Evolutionary conservation across 2,888 invertebrate species (phyloP), one percentile per base, ranked within the genome.

Genomic region (Meiosimyza platycephala): DNA sequence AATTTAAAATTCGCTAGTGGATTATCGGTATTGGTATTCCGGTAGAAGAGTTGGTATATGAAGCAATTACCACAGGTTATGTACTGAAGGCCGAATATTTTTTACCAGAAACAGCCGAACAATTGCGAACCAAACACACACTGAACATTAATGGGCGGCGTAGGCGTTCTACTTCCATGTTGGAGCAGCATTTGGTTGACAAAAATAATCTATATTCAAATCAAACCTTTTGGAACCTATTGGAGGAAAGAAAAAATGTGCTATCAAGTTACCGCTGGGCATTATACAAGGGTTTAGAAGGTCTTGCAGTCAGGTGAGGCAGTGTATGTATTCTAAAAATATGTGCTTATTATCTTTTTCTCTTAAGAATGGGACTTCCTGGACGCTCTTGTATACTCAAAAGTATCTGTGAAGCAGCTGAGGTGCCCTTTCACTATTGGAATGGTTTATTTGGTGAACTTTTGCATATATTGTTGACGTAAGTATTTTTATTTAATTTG

Each of bases 391-490:
- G 95, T 87, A 85, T 95, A 78, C 87, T 94, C 77, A 90, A 93
- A 82, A 91, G 92, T 79, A 93, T 95, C 82, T 95, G 95, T 83
- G 94, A 95, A 86, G 90, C 92, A 16, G 91, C 94, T 0, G 90
- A 92, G 81, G 89, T 90, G 69, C 91, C 93, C 66, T 91, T 94
- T 80, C 90, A 90, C 79, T 89, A 91, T 81, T 90, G 90, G 80
- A 92, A 92, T 81, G 93, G 94, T 33, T 88, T 95, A 80, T 89
- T 93, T 78, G 93, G 92, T 57, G 92, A 94, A 88, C 89, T 95
- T 82, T 88, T 93, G 78, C 92, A 94, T 87, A 91, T 94, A 79
- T 85, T 94, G 84, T 90, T 95, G 84, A 93, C 93, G 93, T 93
- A 88, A 91, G 91, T 89, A 79, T 13, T 28, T 50, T 2, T 6